Percentiles rank a stretch among this genome's conserved stretches.
These are phyloP conservation scores for Diorhabda elongata DNA, from an alignment of 1,140 invertebrate species.

Conservation along the genomic window DNA sequence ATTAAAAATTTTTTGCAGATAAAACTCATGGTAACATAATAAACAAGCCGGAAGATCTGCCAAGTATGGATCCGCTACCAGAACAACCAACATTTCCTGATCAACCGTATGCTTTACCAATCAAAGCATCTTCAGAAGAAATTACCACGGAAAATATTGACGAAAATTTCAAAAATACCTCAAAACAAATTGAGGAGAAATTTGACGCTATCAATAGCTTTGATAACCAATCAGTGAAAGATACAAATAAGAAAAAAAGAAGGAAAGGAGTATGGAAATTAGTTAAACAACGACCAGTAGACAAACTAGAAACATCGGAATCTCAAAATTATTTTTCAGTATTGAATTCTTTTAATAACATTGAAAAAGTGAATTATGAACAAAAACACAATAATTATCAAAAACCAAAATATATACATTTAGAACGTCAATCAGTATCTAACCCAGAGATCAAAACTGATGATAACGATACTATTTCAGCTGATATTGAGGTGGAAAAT, in stretches of 20 bases:
- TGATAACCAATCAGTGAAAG: conserved; percentile 13
- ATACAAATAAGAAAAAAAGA: conserved; percentile 39
- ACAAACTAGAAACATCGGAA: conserved; percentile 64
- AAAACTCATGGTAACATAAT: conserved; percentile 4
- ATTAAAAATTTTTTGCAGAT: not conserved
- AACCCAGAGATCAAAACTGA: too few species aligned
- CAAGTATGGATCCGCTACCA: not conserved
- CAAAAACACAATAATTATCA: not conserved
- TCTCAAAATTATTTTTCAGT: conserved; percentile 53
- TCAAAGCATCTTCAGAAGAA: conserved; percentile 19
- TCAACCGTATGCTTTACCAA: conserved; percentile 17
- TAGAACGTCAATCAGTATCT: too few species aligned
- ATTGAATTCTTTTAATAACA: conserved; percentile 30
- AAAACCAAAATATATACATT: not conserved
- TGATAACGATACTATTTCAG: not conserved
- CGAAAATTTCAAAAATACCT: conserved; percentile 17
- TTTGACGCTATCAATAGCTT: conserved; percentile 13
- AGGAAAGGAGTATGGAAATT: conserved; percentile 64
- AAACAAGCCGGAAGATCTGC: not conserved
- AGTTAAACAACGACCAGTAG: conserved; percentile 56
- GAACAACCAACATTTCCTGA: conserved; percentile 7
- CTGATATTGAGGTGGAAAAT: not conserved
- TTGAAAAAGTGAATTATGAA: conserved; percentile 19
- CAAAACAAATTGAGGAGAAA: conserved; percentile 17
- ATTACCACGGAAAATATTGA: conserved; percentile 15